Evolutionary conservation across 1,140 invertebrate species (phyloP), one percentile per base, ranked within the genome.

Genomic region (Epicauta chinensis): DNA sequence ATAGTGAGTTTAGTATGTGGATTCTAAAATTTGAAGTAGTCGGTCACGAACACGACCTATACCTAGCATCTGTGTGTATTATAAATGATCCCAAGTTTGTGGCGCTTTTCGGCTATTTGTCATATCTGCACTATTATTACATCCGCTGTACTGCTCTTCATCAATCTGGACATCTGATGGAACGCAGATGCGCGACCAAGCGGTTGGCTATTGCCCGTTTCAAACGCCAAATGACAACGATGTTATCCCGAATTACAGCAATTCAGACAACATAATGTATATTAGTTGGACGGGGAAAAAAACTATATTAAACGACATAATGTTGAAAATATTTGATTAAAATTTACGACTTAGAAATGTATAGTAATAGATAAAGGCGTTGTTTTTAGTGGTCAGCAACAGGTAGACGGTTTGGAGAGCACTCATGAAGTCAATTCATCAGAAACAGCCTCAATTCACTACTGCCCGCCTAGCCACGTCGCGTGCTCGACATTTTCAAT

Each of bases 11-110:
- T 23, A 12, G 42, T 32, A 32, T 16, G 32, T 35, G 42, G 15
- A 13, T 16, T 32, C 23, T 23, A 23, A 23, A 23, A 23, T 23
- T 38, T 49, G 53, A 48, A 51, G 45, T 50, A 53, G 56, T 60
- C 55, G 63, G 64, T 66, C 65, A 65, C 62, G 56, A 61, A 54
- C 50, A 46, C 58, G 55, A 58, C 59, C 60, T 57, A 55, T 50
- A 44, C 53, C 48, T 52, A 54, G 55, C 65, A 67, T 65, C 68
- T 70, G 68, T 64, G 65, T 64, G 61, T 67, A 61, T 67, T 68
- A 70, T 70, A 70, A 70, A 70, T 67, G 68, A 65, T 70, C 61
- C 59, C 51, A 67, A 70, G 62, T 70, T 70, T 67, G 68, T 60
- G 66, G 65, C 62, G 66, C 63, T 63, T 67, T 63, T 62, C 61